Evolutionary conservation across 2,113 vertebrate genomes (phyloP).

Genomic region (Eonycteris spelaea): DNA sequence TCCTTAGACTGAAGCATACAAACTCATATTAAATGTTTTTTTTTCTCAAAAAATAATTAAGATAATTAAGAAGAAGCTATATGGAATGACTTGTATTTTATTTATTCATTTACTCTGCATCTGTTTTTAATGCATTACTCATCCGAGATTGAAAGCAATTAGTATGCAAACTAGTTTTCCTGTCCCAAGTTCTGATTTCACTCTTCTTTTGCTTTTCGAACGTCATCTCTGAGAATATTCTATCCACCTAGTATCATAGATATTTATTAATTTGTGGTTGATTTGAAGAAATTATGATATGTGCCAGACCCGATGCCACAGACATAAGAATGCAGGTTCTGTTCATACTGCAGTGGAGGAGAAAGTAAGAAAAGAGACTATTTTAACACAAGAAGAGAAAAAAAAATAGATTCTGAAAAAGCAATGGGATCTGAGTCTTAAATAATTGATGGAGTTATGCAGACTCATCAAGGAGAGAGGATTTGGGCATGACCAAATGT

Average conservation of each 20-base stretch:
- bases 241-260: background rate
- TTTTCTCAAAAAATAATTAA: background rate
- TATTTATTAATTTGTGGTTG: background rate
- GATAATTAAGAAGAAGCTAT: background rate
- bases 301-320: background rate
- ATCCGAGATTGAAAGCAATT: background rate
- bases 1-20: background rate
- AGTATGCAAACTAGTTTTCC: background rate
- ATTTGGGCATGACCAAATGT: background rate
- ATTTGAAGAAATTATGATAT: background rate
- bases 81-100: background rate
- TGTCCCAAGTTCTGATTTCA: background rate
- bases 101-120: background rate
- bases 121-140: background rate
- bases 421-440: background rate
- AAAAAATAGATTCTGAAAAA: background rate
- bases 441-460: background rate
- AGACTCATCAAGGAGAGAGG: no score
- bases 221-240: background rate
- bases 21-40: background rate
- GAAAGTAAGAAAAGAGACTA: background rate
- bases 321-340: background rate
- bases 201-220: background rate
- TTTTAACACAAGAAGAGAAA: background rate
- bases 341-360: background rate